A percentile compares a stretch with the other conserved stretches of the same genome.
Evolutionary conservation across 2,888 invertebrate species (phyloP).

Genomic region (Mactromeris polynyma): DNA sequence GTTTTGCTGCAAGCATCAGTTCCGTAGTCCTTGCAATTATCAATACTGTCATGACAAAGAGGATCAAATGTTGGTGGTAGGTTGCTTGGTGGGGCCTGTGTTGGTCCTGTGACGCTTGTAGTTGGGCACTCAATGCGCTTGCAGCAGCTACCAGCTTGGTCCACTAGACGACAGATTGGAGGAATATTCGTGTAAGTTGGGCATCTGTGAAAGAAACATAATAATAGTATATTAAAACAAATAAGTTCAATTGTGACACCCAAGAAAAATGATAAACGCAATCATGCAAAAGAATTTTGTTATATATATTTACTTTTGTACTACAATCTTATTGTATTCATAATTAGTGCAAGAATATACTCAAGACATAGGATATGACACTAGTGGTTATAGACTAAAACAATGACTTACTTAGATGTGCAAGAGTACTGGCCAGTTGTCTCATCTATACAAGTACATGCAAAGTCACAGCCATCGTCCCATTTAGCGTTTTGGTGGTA

Average conservation of each 20-base stretch:
- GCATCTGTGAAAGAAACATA: conserved; percentile 31
- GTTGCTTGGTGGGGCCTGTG: conserved; percentile 57
- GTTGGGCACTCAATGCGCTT: conserved; percentile 62
- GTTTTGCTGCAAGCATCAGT: conserved; percentile 61
- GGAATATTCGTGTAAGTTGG: conserved; percentile 68
- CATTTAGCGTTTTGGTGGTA: conserved; percentile 71
- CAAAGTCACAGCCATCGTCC: conserved; percentile 77
- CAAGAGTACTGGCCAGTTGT: conserved; percentile 70
- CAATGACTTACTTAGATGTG: conserved; percentile 65
- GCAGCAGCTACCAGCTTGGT: conserved; percentile 70
- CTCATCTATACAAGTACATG: conserved; percentile 72
- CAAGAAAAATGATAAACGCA: too few relatives aligned
- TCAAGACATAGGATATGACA: too few relatives aligned
- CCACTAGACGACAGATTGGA: conserved; percentile 64
- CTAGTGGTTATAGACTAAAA: not conserved
- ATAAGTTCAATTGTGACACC: not conserved
- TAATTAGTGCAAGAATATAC: too few relatives aligned
- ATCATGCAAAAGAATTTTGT: too few relatives aligned
- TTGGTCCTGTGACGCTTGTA: conserved; percentile 38
- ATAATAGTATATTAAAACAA: not conserved
- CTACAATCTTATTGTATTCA: too few relatives aligned
- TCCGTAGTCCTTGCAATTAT: conserved; percentile 74
- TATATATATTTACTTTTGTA: too few relatives aligned
- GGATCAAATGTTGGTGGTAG: conserved; percentile 51
- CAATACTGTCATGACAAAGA: conserved; percentile 69